Evolutionary conservation across 2,888 invertebrate genomes (phyloP), one percentile per base, ranked within the genome.

Genomic region (Trisateles emortualis): DNA sequence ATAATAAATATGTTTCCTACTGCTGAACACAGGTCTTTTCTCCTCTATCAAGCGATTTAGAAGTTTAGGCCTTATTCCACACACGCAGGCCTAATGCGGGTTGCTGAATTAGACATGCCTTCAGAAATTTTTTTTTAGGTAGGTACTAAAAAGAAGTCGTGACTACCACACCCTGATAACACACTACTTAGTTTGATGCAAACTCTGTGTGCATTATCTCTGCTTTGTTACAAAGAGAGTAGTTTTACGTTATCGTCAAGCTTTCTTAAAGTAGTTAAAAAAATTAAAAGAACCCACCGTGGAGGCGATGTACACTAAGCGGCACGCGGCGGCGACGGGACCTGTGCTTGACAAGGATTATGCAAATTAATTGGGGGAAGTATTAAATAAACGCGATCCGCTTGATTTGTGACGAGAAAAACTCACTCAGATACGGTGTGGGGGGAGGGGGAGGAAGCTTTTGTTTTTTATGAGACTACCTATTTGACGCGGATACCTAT

Each of bases 281-380:
- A 44, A 22, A 32, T 19, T 35, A 50, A 41, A 46, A 13, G 17
- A 38, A 22, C 10, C 22, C 11, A 1, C 30, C 24, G 29, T 22
- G 19, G 17, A 42, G 47, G 36, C 16, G 35, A 43, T 40, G 46
- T 45, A 59, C 49, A 54, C 46, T 35, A 57, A 71, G 65, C 68
- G 64, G 53, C 66, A 59, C 54, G 64, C 68, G 63, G 53, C 66
- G 61, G 54, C 66, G 61, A 54, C 59, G 59, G 64, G 75, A 77
- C 75, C 83, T 84, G 84, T 74, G 68, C 60, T 72, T 85, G 85
- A 84, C 84, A 83, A 81, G 81, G 81, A 80, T 84, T 84, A 84
- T 85, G 85, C 74, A 84, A 83, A 84, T 84, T 81, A 80, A 83
- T 84, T 77, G 83, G 76, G 78, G 79, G 72, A 80, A 81, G 77